Evolutionary conservation across 2,113 vertebrate genomes (phyloP).

Genomic region (Helogale parvula): DNA sequence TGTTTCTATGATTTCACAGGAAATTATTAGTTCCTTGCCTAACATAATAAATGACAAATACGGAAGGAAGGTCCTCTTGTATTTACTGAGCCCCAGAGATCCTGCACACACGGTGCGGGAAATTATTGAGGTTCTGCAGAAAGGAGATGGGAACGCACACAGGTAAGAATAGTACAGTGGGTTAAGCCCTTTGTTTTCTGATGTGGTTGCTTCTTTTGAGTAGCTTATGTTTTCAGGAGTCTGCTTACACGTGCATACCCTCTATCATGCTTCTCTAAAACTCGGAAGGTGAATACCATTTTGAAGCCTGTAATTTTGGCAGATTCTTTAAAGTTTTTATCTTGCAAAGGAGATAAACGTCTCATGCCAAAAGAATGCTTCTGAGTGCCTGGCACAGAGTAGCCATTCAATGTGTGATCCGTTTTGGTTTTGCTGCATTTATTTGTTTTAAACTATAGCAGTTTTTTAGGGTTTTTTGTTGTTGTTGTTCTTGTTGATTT

Average conservation of each 20-base stretch:
- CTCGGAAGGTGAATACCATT: neutral
- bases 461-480: neutral
- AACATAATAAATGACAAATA: constrained; percentile 93
- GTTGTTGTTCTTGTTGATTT: too few species aligned
- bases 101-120: constrained; percentile 93
- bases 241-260: fast-evolving
- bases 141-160: constrained; percentile 92
- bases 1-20: constrained; percentile 83
- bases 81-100: constrained; percentile 93
- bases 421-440: neutral
- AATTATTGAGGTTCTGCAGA: constrained; percentile 91
- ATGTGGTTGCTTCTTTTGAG: neutral
- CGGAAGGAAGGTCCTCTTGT: constrained; percentile 94
- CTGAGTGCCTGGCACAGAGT: neutral
- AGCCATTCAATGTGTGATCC: neutral
- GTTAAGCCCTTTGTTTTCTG: neutral
- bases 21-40: constrained; percentile 90
- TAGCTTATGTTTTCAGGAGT: neutral
- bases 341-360: neutral
- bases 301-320: neutral
- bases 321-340: constrained; percentile 18
- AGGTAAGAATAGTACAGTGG: constrained; percentile 85
- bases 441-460: neutral
- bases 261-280: neutral
- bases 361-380: neutral